phyloP scores from a whole-genome alignment of 53 echinoderm and acorn worm species.

The Crossaster papposus region DNA sequence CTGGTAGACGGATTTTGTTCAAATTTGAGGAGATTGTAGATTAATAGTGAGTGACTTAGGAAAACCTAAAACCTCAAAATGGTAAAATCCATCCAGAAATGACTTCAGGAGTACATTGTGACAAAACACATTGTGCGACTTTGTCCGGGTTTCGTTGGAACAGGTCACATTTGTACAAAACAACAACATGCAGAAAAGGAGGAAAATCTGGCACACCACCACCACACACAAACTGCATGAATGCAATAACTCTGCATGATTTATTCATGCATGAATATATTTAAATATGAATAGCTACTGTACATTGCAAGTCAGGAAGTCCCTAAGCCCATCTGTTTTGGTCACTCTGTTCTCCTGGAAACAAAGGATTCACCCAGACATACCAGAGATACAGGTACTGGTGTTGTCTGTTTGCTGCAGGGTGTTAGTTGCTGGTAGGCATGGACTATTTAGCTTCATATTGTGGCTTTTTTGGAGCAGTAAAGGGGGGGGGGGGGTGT shows the following conservation, averaged over 20 bases:
- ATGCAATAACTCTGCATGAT: neutral
- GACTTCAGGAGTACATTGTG: no score
- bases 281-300: slow-evolving; percentile 40
- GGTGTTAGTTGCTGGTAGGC: no score
- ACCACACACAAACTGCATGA: neutral
- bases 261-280: slow-evolving; percentile 12
- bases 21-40: no score
- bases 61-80: no score
- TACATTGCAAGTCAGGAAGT: neutral
- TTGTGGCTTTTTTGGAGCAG: neutral
- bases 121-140: no score
- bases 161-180: neutral
- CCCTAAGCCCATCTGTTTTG: slow-evolving; percentile 31
- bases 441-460: neutral
- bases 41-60: no score
- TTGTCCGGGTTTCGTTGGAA: no score
- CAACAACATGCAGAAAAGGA: neutral
- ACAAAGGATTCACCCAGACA: slow-evolving; percentile 14
- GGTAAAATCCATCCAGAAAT: no score
- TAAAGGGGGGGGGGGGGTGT: no score
- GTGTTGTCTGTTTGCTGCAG: neutral
- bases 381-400: neutral
- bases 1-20: no score
- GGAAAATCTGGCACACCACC: neutral
- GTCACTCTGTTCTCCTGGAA: neutral